Conservation (phyloP, 2,113 vertebrate genomes). For the Malurus alboscapulatus region DNA sequence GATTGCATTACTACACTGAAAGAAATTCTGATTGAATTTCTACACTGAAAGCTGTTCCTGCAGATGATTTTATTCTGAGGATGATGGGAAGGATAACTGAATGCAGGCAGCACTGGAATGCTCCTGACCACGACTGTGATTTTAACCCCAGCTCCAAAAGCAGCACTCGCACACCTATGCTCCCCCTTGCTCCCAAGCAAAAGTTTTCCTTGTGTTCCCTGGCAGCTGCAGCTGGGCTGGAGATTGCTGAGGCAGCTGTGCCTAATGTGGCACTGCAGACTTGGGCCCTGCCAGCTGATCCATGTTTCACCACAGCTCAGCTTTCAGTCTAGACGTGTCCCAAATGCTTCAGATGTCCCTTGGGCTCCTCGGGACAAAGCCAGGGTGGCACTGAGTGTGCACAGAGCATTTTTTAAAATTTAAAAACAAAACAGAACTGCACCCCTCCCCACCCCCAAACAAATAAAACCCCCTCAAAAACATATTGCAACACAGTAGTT, state of each 20-base stretch:
- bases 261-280: not conserved
- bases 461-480: not conserved
- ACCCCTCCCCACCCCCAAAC: too few species aligned
- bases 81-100: fast-evolving
- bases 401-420: not conserved
- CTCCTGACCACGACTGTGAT: not conserved
- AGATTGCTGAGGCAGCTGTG: not conserved
- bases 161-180: not conserved
- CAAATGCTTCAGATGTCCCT: not conserved
- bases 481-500: not conserved
- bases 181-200: not conserved
- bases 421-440: not conserved
- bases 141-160: not conserved
- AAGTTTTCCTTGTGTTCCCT: not conserved
- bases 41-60: not conserved
- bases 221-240: not conserved
- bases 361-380: not conserved
- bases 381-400: not conserved
- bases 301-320: not conserved
- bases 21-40: not conserved
- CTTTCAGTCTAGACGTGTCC: not conserved
- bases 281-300: not conserved
- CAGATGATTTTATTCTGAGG: not conserved
- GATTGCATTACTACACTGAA: not conserved
- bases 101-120: not conserved